A percentile compares a stretch with the other conserved stretches of the same genome.
phyloP scores from a whole-genome alignment of 2,888 invertebrate species.

The Bombylius major region DNA sequence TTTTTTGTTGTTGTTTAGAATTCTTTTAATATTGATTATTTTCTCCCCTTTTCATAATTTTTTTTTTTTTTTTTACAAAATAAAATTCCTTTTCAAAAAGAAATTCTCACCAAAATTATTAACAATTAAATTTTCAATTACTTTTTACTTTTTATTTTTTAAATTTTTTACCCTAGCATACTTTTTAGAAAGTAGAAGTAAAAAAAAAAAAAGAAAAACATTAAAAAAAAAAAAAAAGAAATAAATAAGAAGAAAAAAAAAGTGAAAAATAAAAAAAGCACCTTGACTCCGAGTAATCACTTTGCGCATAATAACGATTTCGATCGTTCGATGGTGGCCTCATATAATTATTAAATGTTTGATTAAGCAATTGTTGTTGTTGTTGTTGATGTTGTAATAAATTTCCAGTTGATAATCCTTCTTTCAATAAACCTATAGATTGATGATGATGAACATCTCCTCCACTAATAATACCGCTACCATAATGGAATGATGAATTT shows the following conservation, averaged over 20 bases:
- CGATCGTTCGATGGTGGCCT: conserved; percentile 8
- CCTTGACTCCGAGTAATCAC: conserved; percentile 29
- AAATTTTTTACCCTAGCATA: too few relatives aligned
- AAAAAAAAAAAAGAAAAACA: too few relatives aligned
- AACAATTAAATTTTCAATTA: too few relatives aligned
- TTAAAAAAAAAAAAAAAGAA: too few relatives aligned
- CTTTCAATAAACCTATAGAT: neutral
- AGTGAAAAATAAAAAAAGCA: conserved; percentile 17
- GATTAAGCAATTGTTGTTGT: conserved; percentile 8
- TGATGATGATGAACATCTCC: conserved; percentile 6
- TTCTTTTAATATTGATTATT: too few relatives aligned
- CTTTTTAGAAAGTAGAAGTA: too few relatives aligned
- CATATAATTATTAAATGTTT: conserved; percentile 2
- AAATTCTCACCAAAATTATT: too few relatives aligned
- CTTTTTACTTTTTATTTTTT: too few relatives aligned
- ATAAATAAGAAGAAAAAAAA: neutral
- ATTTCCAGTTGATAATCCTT: conserved; percentile 20
- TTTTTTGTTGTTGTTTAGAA: too few relatives aligned
- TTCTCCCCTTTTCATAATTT: too few relatives aligned
- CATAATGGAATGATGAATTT: conserved; percentile 1
- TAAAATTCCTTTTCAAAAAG: too few relatives aligned
- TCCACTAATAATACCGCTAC: neutral
- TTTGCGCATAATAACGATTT: conserved; percentile 23
- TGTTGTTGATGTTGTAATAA: conserved; percentile 21
- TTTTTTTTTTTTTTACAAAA: too few relatives aligned